A percentile compares a stretch with the other conserved stretches of the same genome.
phyloP scores from a whole-genome alignment of 1,140 invertebrate genomes.

The Pinna nobilis region DNA sequence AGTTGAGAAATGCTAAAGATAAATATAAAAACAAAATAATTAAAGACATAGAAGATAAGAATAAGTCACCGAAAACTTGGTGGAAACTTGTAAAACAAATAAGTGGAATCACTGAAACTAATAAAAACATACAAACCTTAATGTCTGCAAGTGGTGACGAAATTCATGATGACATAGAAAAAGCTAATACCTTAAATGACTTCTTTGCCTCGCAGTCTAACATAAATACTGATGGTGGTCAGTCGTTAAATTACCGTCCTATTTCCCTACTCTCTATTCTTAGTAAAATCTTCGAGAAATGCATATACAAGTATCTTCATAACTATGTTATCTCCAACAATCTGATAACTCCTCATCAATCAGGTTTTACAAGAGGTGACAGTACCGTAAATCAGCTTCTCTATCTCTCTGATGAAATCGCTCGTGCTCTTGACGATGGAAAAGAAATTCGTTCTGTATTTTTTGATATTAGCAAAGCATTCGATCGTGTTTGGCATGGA shows the following conservation, averaged over 20 bases:
- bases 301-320: conserved; percentile 8
- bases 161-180: neutral
- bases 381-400: neutral
- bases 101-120: neutral
- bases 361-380: neutral
- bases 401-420: neutral
- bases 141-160: neutral
- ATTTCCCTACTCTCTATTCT: conserved; percentile 6
- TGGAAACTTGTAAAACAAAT: neutral
- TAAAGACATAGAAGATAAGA: neutral
- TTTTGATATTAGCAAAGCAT: neutral
- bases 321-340: conserved; percentile 7
- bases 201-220: conserved; percentile 10
- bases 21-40: neutral
- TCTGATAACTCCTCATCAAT: neutral
- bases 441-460: neutral
- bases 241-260: conserved; percentile 14
- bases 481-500: too few species aligned
- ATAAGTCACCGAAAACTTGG: neutral
- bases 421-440: neutral
- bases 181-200: conserved; percentile 5
- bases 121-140: neutral
- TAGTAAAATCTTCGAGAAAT: too few species aligned
- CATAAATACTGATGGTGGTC: neutral
- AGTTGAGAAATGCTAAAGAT: neutral